These are phyloP conservation scores for Probosciger aterrimus DNA, from an alignment of 2,113 vertebrate species.

Conservation along the genomic window DNA sequence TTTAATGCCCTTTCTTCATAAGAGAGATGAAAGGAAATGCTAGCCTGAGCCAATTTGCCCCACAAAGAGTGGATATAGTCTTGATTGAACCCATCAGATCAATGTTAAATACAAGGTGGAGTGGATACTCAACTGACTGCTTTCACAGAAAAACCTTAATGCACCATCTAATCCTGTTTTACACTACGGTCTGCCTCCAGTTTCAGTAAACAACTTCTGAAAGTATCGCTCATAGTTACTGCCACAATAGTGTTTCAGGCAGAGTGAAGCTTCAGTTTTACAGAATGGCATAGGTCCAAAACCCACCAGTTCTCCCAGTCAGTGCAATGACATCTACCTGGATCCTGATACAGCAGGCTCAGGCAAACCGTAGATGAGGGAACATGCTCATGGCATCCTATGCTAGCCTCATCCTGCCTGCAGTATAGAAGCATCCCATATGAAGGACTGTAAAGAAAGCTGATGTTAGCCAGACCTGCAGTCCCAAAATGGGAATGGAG, in stretches of 20 bases:
- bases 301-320: background rate
- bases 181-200: background rate
- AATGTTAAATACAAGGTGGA: background rate
- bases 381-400: fast-evolving
- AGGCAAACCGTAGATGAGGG: background rate
- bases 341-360: background rate
- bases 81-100: background rate
- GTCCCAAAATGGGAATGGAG: background rate
- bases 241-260: background rate
- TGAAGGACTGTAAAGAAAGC: background rate
- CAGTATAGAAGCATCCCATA: fast-evolving
- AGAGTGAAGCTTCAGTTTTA: background rate
- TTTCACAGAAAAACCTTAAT: background rate
- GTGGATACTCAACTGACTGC: background rate
- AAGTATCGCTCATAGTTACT: background rate
- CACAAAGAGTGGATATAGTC: background rate
- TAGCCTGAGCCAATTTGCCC: background rate
- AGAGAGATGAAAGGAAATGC: background rate
- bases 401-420: background rate
- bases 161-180: background rate
- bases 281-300: fast-evolving
- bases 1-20: background rate
- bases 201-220: background rate
- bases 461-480: background rate
- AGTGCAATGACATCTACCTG: fast-evolving